Conservation (phyloP, 2,797 vertebrate species). For the Sitta carolinensis region DNA sequence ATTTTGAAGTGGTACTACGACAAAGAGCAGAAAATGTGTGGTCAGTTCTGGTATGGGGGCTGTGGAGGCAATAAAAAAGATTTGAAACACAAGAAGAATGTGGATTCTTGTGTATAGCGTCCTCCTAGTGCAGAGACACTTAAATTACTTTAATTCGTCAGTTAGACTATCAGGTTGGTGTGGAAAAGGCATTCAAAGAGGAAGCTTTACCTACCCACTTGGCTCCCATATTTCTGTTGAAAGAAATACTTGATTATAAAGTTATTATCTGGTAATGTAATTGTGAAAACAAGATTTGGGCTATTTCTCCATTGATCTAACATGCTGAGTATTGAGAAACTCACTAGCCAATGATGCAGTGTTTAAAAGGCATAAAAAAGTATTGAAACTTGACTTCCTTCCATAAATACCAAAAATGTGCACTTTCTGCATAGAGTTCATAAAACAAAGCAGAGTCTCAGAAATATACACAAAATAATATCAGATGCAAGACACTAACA, state of each 20-base stretch:
- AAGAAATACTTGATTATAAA: neutral
- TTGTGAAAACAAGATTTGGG: neutral
- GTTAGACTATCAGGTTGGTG: neutral
- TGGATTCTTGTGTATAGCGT: conserved; percentile 66
- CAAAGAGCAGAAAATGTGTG: conserved; percentile 66
- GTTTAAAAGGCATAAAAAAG: neutral
- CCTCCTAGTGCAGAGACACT: neutral
- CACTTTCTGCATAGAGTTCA: neutral
- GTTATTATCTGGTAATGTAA: neutral
- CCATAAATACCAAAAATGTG: neutral
- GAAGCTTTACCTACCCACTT: neutral
- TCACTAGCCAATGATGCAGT: neutral
- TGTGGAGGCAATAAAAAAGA: conserved; percentile 82
- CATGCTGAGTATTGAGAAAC: neutral
- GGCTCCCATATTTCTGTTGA: neutral
- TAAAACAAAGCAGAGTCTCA: neutral
- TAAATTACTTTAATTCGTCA: neutral
- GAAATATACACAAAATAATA: neutral
- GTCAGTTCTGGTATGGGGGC: conserved; percentile 84
- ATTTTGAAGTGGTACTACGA: conserved; percentile 82
- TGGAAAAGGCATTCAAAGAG: neutral
- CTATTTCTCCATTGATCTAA: neutral
- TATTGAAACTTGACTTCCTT: neutral
- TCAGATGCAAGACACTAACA: neutral
- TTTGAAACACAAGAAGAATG: conserved; percentile 81